Base-by-base conservation (phyloP, 2,797 vertebrate species). In the Schizopygopsis pylzovi region DNA sequence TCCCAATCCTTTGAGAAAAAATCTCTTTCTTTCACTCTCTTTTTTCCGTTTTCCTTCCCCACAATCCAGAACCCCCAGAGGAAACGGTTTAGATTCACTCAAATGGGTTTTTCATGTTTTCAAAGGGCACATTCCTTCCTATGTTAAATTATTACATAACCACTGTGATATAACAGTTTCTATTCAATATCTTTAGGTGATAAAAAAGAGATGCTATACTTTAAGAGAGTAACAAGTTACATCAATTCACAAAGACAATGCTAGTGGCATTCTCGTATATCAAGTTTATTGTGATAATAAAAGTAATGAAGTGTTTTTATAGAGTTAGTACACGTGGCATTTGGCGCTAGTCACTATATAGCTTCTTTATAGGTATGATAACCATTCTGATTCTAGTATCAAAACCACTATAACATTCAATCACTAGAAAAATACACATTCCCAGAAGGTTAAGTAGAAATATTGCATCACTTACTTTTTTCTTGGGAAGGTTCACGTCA, bases 401-500 rank as follows among this genome's bases (percentile, higher is more conserved):
- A 43, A 56, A 84, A 70, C 11, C 16, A 4, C 10, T 54, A 45
- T 33, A 56, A 76, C 8, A 65, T 52, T 28, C 39, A 43, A 45
- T n/a, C 1, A 10, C 41, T 43, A 33, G 41, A 76, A 67, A 56
- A 81, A 81, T 76, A 13, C 49, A 71, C 47, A 75, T 43, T 76
- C 28, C 6, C 18, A 72, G 13, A 68, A 20, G 12, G 20, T 65
- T 59, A 65, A 85, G 41, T 28, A 47, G 39, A 65, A 28, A 72
- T 56, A 9, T 67, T 20, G 67, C 59, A 70, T n/a, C 65, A 92
- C 96, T 95, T 96, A 98, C 98, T 96, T 99, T 99, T 94, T 99
- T 99, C 92, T 97, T 98, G 90, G 97, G 97, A 92, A 98, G 96
- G 95, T 96, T 98, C 91, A 99, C 97, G 88, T 99, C 98, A 91